Evolutionary conservation across 30 jellyfish, hydroid and myxozoan genomes (phyloP), one percentile per base, ranked within the genome.

Genomic region (Turritopsis rubra): DNA sequence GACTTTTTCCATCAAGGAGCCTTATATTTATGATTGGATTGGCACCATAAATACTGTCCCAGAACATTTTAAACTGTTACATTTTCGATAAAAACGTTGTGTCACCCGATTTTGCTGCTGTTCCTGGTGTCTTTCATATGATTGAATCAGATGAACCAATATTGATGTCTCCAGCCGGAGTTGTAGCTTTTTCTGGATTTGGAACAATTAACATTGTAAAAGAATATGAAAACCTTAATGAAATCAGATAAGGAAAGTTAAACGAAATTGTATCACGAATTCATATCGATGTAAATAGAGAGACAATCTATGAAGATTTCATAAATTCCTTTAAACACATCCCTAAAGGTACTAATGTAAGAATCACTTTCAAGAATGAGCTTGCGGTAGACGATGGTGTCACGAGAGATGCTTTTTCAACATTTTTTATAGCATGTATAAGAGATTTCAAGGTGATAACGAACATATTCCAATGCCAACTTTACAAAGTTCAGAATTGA

Each of bases 81-180:
- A 66, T 26, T 7, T 41, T 66, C 29, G 76, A 66, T 17, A 66
- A 26, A 54, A 66, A 66, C 8, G 76, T 26, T 7, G 29, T 66
- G 4, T 66, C 17, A 66, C 76, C 76, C 8, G 76, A 66, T 66
- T 21, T 21, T 7, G 29, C 29, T 21, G 76, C 29, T 17, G 27
- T 21, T 66, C 17, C 76, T 66, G 76, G 76, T 66, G 76, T 66
- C 76, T 21, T 66, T 21, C 7, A 66, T 66, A 66, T 66, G 76
- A 26, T 21, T 21, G 76, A 66, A 66, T 66, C 76, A 21, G 29
- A 26, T 26, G 29, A 66, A 26, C 29, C 76, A 21, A 26, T 66
- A 17, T 17, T 66, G 8, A 21, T 21, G 16, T 66, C 76, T 21
- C 76, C 76, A 3, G 27, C 77, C 19, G 31, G 76, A 3, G 17